These are phyloP conservation scores for Nasonovia ribisnigri DNA, from an alignment of 2,888 invertebrate species.

Conservation along the genomic window DNA sequence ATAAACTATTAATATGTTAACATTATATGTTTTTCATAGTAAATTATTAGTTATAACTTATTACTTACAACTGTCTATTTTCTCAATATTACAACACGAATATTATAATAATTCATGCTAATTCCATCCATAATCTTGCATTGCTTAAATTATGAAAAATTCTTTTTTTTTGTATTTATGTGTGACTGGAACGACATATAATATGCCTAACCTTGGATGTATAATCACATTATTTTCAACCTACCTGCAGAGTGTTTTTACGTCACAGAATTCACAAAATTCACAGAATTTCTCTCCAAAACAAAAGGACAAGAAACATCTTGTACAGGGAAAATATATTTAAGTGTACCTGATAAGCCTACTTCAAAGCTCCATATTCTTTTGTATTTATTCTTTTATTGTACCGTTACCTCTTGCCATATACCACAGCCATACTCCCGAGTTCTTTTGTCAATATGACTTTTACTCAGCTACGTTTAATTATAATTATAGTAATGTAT, in stretches of 20 bases:
- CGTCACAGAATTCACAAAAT: not conserved
- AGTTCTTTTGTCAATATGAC: not conserved
- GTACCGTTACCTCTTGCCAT: not conserved
- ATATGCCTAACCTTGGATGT: not conserved
- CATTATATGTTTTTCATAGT: not conserved
- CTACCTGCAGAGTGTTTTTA: not conserved
- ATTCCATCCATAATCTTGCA: not conserved
- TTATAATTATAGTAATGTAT: conserved; percentile 30
- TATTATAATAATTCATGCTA: not conserved
- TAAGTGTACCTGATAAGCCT: conserved; percentile 23
- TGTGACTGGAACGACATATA: not conserved
- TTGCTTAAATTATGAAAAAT: not conserved
- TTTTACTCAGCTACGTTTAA: conserved; percentile 7
- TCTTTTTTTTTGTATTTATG: not conserved
- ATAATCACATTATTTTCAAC: not conserved
- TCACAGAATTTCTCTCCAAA: not conserved
- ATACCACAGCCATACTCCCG: not conserved
- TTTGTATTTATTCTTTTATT: conserved; percentile 14
- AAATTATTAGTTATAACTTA: not conserved
- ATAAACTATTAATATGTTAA: not conserved
- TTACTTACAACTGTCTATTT: not conserved
- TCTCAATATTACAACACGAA: not conserved
- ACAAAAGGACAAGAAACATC: not conserved
- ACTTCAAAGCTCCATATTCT: not conserved
- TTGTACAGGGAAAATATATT: not conserved